These are phyloP conservation scores for Xiphorhynchus erythropygius DNA, from an alignment of 2,797 vertebrate species.

Conservation along the genomic window DNA sequence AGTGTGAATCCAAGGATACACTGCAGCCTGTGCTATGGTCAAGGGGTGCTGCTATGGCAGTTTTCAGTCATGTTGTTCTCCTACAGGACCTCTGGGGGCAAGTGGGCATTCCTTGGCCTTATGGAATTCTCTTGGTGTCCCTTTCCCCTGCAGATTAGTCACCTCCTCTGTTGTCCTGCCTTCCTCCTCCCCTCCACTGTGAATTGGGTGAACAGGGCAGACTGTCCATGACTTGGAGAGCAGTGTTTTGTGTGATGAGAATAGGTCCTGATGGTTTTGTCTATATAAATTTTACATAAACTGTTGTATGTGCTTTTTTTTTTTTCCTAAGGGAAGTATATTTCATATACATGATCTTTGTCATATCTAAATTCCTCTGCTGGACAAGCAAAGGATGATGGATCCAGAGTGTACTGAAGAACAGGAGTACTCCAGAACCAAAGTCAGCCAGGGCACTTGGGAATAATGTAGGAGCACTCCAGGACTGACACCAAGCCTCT, in stretches of 20 bases:
- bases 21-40: not conserved
- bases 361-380: not conserved
- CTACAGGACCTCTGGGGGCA: not conserved
- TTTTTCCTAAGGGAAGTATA: not conserved
- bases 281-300: not conserved
- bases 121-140: not conserved
- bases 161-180: not conserved
- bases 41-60: not conserved
- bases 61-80: not conserved
- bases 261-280: not conserved
- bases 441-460: not conserved
- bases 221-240: not conserved
- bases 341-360: not conserved
- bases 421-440: not conserved
- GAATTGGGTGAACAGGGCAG: not conserved
- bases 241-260: not conserved
- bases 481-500: not conserved
- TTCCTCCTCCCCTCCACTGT: not conserved
- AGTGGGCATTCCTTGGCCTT: not conserved
- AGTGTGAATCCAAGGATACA: not conserved
- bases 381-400: not conserved
- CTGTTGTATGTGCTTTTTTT: rapidly evolving
- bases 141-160: not conserved
- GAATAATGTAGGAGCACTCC: not conserved
- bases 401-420: not conserved